Evolutionary conservation across 2,797 vertebrate species (phyloP).

Genomic region (Aeoliscus strigatus): DNA sequence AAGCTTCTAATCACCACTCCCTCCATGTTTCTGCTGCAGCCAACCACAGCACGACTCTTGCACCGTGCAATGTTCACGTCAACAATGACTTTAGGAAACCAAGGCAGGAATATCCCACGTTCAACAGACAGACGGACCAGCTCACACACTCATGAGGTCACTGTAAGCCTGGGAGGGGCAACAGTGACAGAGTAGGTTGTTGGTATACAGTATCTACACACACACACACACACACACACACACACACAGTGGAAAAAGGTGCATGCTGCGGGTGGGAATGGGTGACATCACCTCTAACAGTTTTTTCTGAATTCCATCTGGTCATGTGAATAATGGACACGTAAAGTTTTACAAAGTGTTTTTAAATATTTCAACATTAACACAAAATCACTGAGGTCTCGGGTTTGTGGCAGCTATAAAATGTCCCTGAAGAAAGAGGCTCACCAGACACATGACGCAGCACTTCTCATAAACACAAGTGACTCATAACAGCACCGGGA

Average conservation of each 20-base stretch:
- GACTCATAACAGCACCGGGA: conserved; percentile 8
- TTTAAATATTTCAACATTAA: conserved; percentile 26
- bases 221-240: conserved; percentile 10
- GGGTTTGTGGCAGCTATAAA: conserved; percentile 18
- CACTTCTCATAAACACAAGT: conserved; percentile 8
- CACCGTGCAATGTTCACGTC: too few relatives aligned
- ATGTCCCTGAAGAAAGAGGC: conserved; percentile 11
- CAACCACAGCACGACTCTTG: too few relatives aligned
- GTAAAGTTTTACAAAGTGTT: conserved; percentile 34
- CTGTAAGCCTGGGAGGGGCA: too few relatives aligned
- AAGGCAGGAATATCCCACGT: too few relatives aligned
- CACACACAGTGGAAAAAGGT: conserved; percentile 45
- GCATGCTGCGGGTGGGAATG: conserved; percentile 6
- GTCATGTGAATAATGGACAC: too few relatives aligned
- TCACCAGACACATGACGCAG: conserved; percentile 10
- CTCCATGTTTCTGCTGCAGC: conserved; percentile 2
- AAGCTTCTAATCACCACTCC: conserved; percentile 37
- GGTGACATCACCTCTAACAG: conserved; percentile 30
- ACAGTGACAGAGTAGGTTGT: too few relatives aligned
- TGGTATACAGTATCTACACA: too few relatives aligned
- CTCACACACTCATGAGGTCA: too few relatives aligned
- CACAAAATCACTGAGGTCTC: background rate
- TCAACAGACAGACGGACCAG: too few relatives aligned
- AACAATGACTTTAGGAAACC: too few relatives aligned
- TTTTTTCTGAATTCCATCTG: conserved; percentile 41